Evolutionary conservation across 2,113 vertebrate species (phyloP).

Genomic region (Desmodus rotundus): DNA sequence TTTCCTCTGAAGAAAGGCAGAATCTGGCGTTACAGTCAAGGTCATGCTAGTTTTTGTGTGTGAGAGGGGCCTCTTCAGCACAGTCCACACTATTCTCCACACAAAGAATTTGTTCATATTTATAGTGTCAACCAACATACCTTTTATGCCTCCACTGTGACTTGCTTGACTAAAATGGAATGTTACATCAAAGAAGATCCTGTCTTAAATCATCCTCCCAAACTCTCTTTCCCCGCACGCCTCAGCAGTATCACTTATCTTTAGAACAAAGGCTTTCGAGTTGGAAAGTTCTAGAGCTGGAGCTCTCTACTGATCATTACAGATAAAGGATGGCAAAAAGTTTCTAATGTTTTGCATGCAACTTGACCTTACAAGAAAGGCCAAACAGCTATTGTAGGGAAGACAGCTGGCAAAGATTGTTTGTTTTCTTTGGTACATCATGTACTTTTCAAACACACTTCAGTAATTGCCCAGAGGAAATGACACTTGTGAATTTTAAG

Average conservation of each 20-base stretch:
- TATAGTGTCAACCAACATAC: not conserved
- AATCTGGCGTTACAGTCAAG: not conserved
- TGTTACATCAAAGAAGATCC: not conserved
- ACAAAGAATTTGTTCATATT: not conserved
- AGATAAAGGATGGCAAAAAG: not conserved
- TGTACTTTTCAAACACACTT: not conserved
- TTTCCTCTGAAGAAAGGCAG: not conserved
- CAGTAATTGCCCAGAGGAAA: not conserved
- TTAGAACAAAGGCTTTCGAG: not conserved
- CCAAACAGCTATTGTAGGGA: not conserved
- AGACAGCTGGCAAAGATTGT: not conserved
- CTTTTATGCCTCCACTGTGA: not conserved
- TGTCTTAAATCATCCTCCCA: not conserved
- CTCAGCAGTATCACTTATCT: not conserved
- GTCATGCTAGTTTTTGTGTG: not conserved
- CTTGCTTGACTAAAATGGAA: not conserved
- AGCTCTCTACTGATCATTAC: not conserved
- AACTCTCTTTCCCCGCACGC: not conserved
- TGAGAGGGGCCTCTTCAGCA: not conserved
- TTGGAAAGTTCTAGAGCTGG: not conserved
- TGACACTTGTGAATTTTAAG: not conserved
- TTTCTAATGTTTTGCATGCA: slow-evolving; percentile 1
- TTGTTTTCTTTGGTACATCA: not conserved
- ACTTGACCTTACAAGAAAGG: slow-evolving; percentile 13
- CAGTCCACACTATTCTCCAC: not conserved